Evolutionary conservation across 2,113 vertebrate species (phyloP), one percentile per base, ranked within the genome.

Genomic region (Empidonax traillii): DNA sequence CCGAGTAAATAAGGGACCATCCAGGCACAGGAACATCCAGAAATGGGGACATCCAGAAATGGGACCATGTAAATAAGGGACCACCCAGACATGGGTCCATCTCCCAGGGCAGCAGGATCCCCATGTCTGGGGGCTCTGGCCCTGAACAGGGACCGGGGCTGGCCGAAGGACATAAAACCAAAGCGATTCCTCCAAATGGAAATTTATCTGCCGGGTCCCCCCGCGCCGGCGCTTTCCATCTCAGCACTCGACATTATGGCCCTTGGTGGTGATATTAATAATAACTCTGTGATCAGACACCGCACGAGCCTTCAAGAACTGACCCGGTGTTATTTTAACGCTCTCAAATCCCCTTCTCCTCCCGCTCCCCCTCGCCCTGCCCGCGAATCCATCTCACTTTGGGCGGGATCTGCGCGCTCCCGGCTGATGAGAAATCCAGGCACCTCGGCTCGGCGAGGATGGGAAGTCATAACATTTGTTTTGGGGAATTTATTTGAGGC

Each of bases 401-500:
- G 4, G 25, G 47, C 16, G 73, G 95, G 91, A 78, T 66, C 90
- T 31, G 43, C 67, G 27, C 65, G 1, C 59, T 62, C 65, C 85
- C 86, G 43, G 91, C 94, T 92, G 85, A 85, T 85, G 94, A 97
- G 94, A 76, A 96, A 95, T 49, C 80, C 93, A 82, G 96, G 58
- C 66, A 35, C 80, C 77, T 89, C 72, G 49, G 47, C 95, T 94
- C 71, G 67, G 59, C 51, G 77, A 94, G 91, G 86, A 89, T 49
- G 69, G 61, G 10, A 96, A 97, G 95, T 96, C 95, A 95, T 94
- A 96, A 97, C 47, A 90, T 97, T 97, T 96, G 94, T 95, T 98
- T 97, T 89, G 96, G 96, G 94, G 98, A 97, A 98, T 97, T 95
- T 97, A 97, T 97, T 97, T 97, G 87, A 83, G 69, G 69, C 94